phyloP scores from a whole-genome alignment of 2,113 vertebrate genomes.

The Spea bombifrons region DNA sequence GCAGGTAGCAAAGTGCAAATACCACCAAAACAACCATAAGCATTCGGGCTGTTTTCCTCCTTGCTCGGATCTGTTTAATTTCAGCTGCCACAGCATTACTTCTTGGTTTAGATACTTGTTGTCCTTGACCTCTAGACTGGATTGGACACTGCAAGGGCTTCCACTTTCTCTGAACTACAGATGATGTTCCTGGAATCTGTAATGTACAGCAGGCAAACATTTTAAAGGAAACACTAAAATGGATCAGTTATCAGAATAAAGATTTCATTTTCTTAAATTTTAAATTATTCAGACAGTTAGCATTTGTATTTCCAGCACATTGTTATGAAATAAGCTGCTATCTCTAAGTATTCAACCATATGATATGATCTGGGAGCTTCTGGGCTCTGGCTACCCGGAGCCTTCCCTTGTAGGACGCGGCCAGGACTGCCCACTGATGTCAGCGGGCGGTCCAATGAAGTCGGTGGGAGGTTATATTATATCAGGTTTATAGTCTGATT shows the following conservation, averaged over 20 bases:
- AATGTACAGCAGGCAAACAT: conserved; percentile 1
- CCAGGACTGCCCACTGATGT: no score
- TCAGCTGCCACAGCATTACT: conserved; percentile 83
- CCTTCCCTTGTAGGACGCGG: no score
- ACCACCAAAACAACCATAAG: conserved; percentile 92
- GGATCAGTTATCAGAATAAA: background rate
- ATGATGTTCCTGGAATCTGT: conserved; percentile 91
- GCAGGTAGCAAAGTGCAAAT: conserved; percentile 93
- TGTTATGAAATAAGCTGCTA: no score
- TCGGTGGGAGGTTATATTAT: no score
- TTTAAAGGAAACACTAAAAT: background rate
- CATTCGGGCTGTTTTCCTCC: conserved; percentile 94
- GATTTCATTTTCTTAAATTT: no score
- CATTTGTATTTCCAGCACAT: no score
- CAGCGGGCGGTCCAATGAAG: no score
- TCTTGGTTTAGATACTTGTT: conserved; percentile 68
- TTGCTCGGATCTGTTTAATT: conserved; percentile 87
- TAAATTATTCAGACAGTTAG: no score
- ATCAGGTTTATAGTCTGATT: no score
- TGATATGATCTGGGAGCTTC: no score
- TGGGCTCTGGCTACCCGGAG: no score
- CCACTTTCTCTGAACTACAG: conserved; percentile 88
- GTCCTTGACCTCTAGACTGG: conserved; percentile 62
- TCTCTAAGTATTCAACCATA: no score
- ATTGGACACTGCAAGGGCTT: conserved; percentile 73